Evolutionary conservation across 2,797 vertebrate species (phyloP), one percentile per base, ranked within the genome.

Genomic region (Galagoides demidoff): DNA sequence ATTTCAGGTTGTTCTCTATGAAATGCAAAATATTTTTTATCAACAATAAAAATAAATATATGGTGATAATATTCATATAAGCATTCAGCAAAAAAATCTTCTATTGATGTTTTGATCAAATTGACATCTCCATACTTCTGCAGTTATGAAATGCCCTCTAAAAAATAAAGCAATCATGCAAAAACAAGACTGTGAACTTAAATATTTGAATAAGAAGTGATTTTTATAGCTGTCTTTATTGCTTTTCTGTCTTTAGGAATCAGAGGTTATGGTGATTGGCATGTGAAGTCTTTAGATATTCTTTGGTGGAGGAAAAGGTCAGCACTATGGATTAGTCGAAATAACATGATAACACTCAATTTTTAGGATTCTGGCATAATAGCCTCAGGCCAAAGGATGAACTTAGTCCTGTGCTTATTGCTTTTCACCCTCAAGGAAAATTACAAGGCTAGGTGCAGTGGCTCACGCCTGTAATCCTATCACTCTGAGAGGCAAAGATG

Each of bases 11-110:
- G 98, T 99, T 99, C 99, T 99, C 99, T 99, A 99, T 98, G 95
- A 99, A 89, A 96, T 97, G 98, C 98, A 98, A 98, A 96, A 99
- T 99, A 99, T 3, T 99, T 99, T 99, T 99, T 99, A 99, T 98
- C 98, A 98, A 97, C 97, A 97, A 96, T 76, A 29, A 70, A 70
- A 87, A 83, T 68, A 81, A 85, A 73, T 87, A 70, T 12, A 70
- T 73, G 73, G 12, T 79, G 39, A 55, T 61, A 57, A 78, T 90
- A 84, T 52, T 93, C 25, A 93, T n/a, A 10, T 22, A 85, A 94
- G 14, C 12, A 63, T 19, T 87, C 16, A 82, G 37, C 3, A 68
- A 95, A 97, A 92, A 25, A 74, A 85, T 52, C 29, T 85, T 89
- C 23, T 85, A 73, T 74, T 78, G 27, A 90, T 92, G 37, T 92